phyloP scores from a whole-genome alignment of 2,888 invertebrate species.

The Andrena bicolor region DNA sequence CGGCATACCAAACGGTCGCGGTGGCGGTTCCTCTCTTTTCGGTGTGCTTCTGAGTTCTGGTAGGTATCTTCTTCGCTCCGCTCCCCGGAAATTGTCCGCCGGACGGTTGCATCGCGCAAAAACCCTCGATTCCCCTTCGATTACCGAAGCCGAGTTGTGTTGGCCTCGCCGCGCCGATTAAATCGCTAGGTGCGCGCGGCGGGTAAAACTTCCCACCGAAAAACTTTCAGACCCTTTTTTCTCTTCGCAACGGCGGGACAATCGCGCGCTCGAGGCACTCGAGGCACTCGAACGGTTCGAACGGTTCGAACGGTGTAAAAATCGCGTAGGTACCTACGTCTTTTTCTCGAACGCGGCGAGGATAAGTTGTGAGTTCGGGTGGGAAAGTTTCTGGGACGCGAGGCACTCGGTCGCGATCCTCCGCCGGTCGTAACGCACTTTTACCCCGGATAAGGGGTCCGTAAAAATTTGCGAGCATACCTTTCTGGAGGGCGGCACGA shows the following conservation, averaged over 20 bases:
- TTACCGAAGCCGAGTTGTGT: too few relatives aligned
- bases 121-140: too few relatives aligned
- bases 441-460: slow-evolving; percentile 45
- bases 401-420: slow-evolving; percentile 28
- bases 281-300: too few relatives aligned
- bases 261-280: neutral
- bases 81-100: neutral
- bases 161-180: too few relatives aligned
- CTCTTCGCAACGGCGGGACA: neutral
- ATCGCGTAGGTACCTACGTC: slow-evolving; percentile 40
- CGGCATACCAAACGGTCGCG: slow-evolving; percentile 82
- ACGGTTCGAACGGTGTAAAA: slow-evolving; percentile 53
- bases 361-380: slow-evolving; percentile 15
- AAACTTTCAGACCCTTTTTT: too few relatives aligned
- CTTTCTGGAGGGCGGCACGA: slow-evolving; percentile 53
- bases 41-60: too few relatives aligned
- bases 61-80: neutral
- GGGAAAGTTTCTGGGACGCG: slow-evolving; percentile 22
- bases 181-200: too few relatives aligned
- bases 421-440: slow-evolving; percentile 43
- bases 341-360: slow-evolving; percentile 38
- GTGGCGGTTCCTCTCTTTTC: too few relatives aligned
- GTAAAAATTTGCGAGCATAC: slow-evolving; percentile 70
- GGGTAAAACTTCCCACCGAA: too few relatives aligned
- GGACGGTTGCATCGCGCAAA: neutral